Evolutionary conservation across 2,797 vertebrate species (phyloP), one percentile per base, ranked within the genome.

Genomic region (Iguana delicatissima): DNA sequence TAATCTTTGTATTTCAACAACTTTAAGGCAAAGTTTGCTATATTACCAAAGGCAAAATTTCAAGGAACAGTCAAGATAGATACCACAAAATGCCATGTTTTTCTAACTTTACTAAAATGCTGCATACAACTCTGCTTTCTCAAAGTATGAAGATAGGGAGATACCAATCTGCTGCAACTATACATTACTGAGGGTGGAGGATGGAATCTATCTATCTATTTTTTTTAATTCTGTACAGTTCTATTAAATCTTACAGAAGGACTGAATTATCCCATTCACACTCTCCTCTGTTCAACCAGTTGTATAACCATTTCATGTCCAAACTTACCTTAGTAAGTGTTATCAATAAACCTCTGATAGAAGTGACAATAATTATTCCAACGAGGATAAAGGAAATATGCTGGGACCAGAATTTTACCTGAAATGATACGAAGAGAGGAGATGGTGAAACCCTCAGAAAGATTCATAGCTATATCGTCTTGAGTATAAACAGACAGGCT

Each of bases 381-480:
- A 99, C 99, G 88, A 99, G 97, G 93, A 99, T 99, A 96, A 99
- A 99, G 91, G 99, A 99, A 95, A 99, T 99, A 93, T 99, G 99
- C 89, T 99, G 99, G 92, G 99, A 99, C 99, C 99, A 99, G 97
- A 99, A 99, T 97, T 99, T 99, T 2, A 99, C 99, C 99, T 99
- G 96, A 79, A 91, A 86, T 64, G 94, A 86, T 10, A 94, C 94
- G 12, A 94, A 91, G 8, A 91, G 12, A 94, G 29, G 52, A 95
- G 13, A 88, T 2, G 79, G 80, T 96, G 93, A 91, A 91, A 82
- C 79, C 13, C 84, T 77, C 35, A 91, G 50, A 0, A 0, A 5
- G 10, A 13, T 50, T 38, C 8, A 57, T 22, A 86, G 57, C 84
- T 89, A 87, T 14, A 87, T 10, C 59, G 46, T 1, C 42, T 46